Percentiles rank a stretch among this genome's conserved stretches.
phyloP scores from a whole-genome alignment of 2,113 vertebrate species.

The Chionodraco myersi region DNA sequence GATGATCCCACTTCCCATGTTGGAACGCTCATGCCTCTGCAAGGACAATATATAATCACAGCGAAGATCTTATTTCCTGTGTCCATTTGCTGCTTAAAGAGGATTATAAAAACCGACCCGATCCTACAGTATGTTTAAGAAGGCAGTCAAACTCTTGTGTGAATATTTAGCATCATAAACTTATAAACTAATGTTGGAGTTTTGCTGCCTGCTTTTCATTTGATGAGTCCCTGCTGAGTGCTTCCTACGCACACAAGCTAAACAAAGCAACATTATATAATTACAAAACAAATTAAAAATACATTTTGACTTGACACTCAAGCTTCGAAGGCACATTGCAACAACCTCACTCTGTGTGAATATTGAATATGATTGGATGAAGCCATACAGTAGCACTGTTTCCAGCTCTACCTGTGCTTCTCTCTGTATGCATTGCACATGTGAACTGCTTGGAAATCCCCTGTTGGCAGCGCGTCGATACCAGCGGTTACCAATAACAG shows the following conservation, averaged over 20 bases:
- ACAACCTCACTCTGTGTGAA: too few species aligned
- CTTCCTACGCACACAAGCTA: background rate
- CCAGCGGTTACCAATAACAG: constrained; percentile 11
- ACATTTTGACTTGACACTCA: background rate
- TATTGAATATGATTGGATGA: too few species aligned
- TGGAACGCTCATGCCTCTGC: background rate
- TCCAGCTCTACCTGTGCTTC: constrained; percentile 35
- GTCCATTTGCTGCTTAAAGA: background rate
- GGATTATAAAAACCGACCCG: background rate
- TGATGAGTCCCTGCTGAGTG: background rate
- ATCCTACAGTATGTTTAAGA: background rate
- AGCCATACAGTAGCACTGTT: too few species aligned
- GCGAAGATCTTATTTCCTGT: background rate
- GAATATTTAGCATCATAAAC: background rate
- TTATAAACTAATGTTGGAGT: background rate
- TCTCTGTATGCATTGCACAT: constrained; percentile 5
- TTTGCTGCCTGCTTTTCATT: background rate
- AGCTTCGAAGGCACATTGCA: too few species aligned
- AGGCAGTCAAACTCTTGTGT: background rate
- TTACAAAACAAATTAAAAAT: too few species aligned
- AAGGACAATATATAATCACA: background rate
- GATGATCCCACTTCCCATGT: constrained; percentile 8
- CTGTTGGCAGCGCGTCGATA: constrained; percentile 38
- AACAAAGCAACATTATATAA: background rate
- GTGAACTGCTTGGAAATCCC: constrained; percentile 50